Percentiles rank a stretch among this genome's conserved stretches.
These are phyloP conservation scores for Heliconius nattereri DNA, from an alignment of 1,140 invertebrate species.

Conservation along the genomic window DNA sequence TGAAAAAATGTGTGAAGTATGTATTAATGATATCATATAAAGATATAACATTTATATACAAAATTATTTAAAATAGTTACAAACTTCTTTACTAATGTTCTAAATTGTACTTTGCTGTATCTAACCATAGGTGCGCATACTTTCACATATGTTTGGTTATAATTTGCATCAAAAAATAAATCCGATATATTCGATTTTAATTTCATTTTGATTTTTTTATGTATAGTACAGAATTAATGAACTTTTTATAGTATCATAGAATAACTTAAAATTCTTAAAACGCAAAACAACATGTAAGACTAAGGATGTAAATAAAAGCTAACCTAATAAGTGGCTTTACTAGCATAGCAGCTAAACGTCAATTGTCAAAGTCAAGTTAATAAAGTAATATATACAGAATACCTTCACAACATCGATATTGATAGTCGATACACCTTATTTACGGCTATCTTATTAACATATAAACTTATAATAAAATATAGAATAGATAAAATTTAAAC, in stretches of 20 bases:
- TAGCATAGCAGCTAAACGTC: not conserved
- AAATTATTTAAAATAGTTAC: constrained; percentile 40
- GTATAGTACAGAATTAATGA: not conserved
- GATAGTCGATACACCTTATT: too few species aligned
- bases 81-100: constrained; percentile 87
- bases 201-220: constrained; percentile 46
- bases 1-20: constrained; percentile 48
- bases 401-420: too few species aligned
- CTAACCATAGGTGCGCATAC: constrained; percentile 97
- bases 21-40: not conserved
- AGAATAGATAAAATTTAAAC: too few species aligned
- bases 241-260: not conserved
- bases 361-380: constrained; percentile 7
- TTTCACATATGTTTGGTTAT: constrained; percentile 84
- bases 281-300: not conserved
- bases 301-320: not conserved
- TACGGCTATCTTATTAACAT: too few species aligned
- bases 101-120: constrained; percentile 95
- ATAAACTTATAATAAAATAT: too few species aligned
- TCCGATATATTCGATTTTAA: constrained; percentile 82
- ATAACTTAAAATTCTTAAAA: not conserved
- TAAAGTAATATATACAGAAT: too few species aligned
- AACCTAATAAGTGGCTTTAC: not conserved
- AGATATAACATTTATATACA: not conserved
- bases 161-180: constrained; percentile 82